Evolutionary conservation across 1,140 invertebrate genomes (phyloP).

Genomic region (Brachionus plicatilis): DNA sequence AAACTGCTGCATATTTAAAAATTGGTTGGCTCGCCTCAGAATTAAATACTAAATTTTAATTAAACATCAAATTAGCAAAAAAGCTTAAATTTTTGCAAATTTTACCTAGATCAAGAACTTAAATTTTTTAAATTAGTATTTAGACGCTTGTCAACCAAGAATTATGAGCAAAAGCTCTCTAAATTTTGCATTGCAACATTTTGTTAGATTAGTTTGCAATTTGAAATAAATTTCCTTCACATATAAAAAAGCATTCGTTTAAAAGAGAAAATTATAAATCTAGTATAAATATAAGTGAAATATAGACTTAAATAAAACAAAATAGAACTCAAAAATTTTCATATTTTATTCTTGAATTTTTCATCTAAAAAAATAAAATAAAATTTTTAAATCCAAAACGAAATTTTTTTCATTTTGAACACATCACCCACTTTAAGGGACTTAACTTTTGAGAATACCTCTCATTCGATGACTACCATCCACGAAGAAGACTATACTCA

Average conservation of each 20-base stretch:
- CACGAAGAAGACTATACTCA: conserved; percentile 17
- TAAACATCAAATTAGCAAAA: too few species aligned
- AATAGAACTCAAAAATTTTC: conserved; percentile 16
- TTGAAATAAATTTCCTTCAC: conserved; percentile 2
- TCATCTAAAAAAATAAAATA: not conserved
- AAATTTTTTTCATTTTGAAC: not conserved
- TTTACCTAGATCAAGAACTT: too few species aligned
- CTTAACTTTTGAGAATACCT: not conserved
- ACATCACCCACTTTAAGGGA: not conserved
- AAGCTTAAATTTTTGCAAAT: too few species aligned
- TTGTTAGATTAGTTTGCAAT: not conserved
- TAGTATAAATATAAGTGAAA: not conserved
- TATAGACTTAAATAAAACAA: not conserved
- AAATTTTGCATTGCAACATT: not conserved
- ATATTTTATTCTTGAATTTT: conserved; percentile 35
- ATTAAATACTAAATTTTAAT: too few species aligned
- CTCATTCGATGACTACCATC: not conserved
- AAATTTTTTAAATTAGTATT: too few species aligned
- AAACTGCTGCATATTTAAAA: too few species aligned
- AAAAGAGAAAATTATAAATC: not conserved
- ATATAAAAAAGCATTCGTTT: not conserved
- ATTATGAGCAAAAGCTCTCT: not conserved
- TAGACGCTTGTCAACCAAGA: not conserved
- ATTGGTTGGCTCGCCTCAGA: too few species aligned
- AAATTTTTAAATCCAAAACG: not conserved